A percentile compares a stretch with the other conserved stretches of the same genome.
These are phyloP conservation scores for Noturus placidus DNA, from an alignment of 2,113 vertebrate species.

Conservation along the genomic window DNA sequence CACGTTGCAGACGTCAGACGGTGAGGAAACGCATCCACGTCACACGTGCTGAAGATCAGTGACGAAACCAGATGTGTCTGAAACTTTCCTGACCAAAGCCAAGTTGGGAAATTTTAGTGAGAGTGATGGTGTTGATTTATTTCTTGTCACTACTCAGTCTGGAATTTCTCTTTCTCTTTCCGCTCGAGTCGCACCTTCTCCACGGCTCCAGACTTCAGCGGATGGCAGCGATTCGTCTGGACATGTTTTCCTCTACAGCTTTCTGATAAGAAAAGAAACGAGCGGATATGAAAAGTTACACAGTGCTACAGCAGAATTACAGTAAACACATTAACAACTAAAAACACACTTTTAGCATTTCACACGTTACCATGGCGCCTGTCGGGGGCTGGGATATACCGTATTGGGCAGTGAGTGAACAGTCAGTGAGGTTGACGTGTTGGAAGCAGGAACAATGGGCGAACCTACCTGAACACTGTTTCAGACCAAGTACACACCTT, in stretches of 20 bases:
- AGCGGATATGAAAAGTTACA: neutral
- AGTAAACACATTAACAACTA: neutral
- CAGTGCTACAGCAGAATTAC: neutral
- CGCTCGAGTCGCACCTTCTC: neutral
- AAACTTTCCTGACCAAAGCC: slow-evolving; percentile 11
- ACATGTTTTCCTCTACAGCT: neutral
- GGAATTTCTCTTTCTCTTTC: slow-evolving; percentile 23
- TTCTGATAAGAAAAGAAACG: neutral
- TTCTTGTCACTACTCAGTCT: neutral
- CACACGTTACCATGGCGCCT: no score
- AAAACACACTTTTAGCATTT: neutral
- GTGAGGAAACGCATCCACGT: neutral
- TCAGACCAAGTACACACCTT: no score
- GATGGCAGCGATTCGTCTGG: neutral
- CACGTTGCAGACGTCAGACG: neutral
- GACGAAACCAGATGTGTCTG: neutral
- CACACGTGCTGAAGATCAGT: neutral
- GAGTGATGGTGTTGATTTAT: no score
- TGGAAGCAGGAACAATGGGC: no score
- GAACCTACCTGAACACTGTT: no score
- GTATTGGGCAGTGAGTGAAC: no score
- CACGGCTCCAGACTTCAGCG: neutral
- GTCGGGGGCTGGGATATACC: no score
- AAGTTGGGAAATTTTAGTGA: slow-evolving; percentile 3
- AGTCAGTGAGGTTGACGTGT: no score